Base-by-base conservation (phyloP, 2,888 invertebrate species). In the Chrysomela aeneicollis region DNA sequence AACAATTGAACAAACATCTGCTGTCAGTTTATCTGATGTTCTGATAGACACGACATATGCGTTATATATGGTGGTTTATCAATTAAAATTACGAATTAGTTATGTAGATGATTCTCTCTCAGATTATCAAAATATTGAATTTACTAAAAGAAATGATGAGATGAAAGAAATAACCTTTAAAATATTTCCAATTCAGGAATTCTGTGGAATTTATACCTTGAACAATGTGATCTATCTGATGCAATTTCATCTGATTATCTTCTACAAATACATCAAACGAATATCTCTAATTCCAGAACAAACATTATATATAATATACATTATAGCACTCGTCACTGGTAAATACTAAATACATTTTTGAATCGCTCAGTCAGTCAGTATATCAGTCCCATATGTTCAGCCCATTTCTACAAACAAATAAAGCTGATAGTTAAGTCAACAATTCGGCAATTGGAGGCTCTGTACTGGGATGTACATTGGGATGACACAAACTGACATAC, bases 361-460 rank as follows among this genome's bases (percentile, higher is more conserved):
- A 73, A 71, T 71, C 69, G 71, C 74, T 75, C 74, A 73, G 63
- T 69, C 69, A 66, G 61, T 77, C n/a, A n/a, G n/a, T n/a, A n/a
- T n/a, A 78, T 77, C 77, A 75, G 74, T 72, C 68, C 72, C 78
- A 78, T 78, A 76, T 78, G 78, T 74, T 77, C 74, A 65, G 73
- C 71, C 74, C 75, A 76, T 77, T 76, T 76, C 74, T 75, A 77
- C 74, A 73, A 75, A 74, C 73, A 74, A 76, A 75, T 75, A 73
- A 57, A 71, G 68, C 61, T 70, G 68, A 69, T 69, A 69, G 61
- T 55, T 58, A 10, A 55, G 19, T 58, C 52, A 37, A 15, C 26
- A 60, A 32, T 12, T 42, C 51, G n/a, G n/a, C n/a, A n/a, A n/a
- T n/a, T n/a, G n/a, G n/a, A n/a, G n/a, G n/a, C n/a, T n/a, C n/a